These are phyloP conservation scores for Sapajus apella DNA, from an alignment of 2,113 vertebrate species.

Conservation along the genomic window DNA sequence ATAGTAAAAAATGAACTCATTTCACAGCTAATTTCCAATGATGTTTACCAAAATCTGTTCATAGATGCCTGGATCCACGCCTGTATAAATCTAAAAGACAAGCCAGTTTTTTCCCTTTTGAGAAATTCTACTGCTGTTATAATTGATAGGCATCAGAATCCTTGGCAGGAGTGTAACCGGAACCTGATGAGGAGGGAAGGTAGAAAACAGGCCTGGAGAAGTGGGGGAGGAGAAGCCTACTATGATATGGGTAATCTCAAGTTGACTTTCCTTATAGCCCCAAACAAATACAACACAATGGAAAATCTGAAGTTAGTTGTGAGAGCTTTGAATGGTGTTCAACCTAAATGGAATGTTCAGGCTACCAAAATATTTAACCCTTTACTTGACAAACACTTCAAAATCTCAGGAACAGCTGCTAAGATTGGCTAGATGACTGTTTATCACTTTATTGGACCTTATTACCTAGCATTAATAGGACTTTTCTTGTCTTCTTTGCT, in stretches of 20 bases:
- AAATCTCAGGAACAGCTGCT: constrained; percentile 94
- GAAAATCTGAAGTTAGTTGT: constrained; percentile 90
- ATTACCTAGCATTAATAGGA: constrained; percentile 85
- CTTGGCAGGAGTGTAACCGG: constrained; percentile 81
- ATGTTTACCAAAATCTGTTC: constrained; percentile 91
- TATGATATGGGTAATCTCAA: constrained; percentile 94
- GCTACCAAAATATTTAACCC: constrained; percentile 89
- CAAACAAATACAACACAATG: constrained; percentile 87
- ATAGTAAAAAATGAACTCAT: constrained; percentile 78
- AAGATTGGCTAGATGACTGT: constrained; percentile 88
- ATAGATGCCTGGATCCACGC: constrained; percentile 94
- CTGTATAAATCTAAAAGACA: constrained; percentile 85
- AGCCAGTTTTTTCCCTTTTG: constrained; percentile 89
- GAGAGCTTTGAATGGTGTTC: constrained; percentile 84
- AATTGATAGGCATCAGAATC: constrained; percentile 93
- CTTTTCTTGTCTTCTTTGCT: constrained; percentile 85
- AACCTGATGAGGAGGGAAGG: constrained; percentile 70
- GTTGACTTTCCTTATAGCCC: constrained; percentile 92
- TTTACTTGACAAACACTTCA: constrained; percentile 86
- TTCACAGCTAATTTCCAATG: constrained; percentile 88
- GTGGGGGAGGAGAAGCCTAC: constrained; percentile 92
- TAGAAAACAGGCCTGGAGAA: constrained; percentile 89
- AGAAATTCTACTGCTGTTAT: constrained; percentile 90
- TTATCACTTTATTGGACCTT: constrained; percentile 93
- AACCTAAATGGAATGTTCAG: constrained; percentile 84